Base-by-base conservation (phyloP, 2,888 invertebrate species). In the Epirrhoe alternata region DNA sequence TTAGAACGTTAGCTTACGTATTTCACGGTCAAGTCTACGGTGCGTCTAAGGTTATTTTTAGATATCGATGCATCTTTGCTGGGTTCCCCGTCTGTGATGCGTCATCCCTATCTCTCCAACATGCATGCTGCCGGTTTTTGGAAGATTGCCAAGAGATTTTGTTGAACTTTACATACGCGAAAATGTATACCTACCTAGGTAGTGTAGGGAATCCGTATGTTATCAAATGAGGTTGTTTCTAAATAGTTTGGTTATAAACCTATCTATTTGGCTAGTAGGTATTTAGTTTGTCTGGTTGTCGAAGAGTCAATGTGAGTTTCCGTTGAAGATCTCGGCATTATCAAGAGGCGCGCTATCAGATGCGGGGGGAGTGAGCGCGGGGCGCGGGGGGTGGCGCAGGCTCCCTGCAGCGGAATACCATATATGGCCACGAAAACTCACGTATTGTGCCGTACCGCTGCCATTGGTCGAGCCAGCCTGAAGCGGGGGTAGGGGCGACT, bases 381-480 rank as follows among this genome's bases (percentile, higher is more conserved):
- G 72, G 82, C 74, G 81, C 80, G 75, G 78, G 79, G 85, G 86
- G 80, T 79, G 77, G 90, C 93, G 91, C 86, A 89, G 88, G 82
- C 94, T 93, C 94, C 93, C 92, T 94, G 91, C 94, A 94, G 94
- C 94, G 94, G 81, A 88, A 86, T 86, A 86, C 86, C 89, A 87
- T 85, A 89, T 90, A 90, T 90, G 90, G 90, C 82, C 85, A 88
- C 88, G 86, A 90, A 87, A 86, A 83, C 83, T 86, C 88, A 83
- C 78, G 82, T 83, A 94, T 94, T 91, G 92, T 92, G 89, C 94
- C 81, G 81, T 81, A 94, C 93, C 89, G 91, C 69, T 90, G 88
- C 94, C 90, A 95, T 96, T 96, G 96, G 95, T 87, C 87, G 94
- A 89, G 83, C 85, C 82, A 82, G 79, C 81, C 84, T 77, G 85